Conservation (phyloP, 2,888 invertebrate species). For the Himalopsyche japonica region DNA sequence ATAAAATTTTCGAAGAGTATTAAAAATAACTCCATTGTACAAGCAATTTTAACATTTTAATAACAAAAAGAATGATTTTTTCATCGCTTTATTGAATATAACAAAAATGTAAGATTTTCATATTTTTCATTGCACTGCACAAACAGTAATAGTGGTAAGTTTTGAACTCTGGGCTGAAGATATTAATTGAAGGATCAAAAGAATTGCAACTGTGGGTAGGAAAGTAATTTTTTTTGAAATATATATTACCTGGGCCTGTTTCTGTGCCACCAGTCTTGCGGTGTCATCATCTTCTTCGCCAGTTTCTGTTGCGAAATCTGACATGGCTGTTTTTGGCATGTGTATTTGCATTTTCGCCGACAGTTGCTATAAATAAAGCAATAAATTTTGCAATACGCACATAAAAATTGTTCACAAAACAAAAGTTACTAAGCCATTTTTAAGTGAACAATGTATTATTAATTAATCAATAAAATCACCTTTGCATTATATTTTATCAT, state of each 20-base stretch:
- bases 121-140: too few relatives aligned
- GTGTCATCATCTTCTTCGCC: slow-evolving; percentile 57
- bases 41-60: too few relatives aligned
- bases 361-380: slow-evolving; percentile 54
- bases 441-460: neutral
- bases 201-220: neutral
- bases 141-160: too few relatives aligned
- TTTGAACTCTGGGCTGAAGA: too few relatives aligned
- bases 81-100: too few relatives aligned
- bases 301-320: slow-evolving; percentile 50
- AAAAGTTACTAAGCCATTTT: neutral
- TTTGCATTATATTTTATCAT: neutral
- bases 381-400: neutral
- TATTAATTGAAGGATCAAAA: too few relatives aligned
- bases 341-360: slow-evolving; percentile 71
- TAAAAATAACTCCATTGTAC: too few relatives aligned
- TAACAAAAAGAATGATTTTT: too few relatives aligned
- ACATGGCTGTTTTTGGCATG: slow-evolving; percentile 52
- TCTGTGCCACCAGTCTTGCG: slow-evolving; percentile 53
- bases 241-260: slow-evolving; percentile 54
- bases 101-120: too few relatives aligned
- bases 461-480: neutral
- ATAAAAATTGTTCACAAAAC: neutral
- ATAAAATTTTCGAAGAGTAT: too few relatives aligned
- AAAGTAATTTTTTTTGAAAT: neutral